Percentiles rank a stretch among this genome's conserved stretches.
phyloP scores from a whole-genome alignment of 37 sponge, comb jelly and placozoan genomes.

The Geodia barretti region DNA sequence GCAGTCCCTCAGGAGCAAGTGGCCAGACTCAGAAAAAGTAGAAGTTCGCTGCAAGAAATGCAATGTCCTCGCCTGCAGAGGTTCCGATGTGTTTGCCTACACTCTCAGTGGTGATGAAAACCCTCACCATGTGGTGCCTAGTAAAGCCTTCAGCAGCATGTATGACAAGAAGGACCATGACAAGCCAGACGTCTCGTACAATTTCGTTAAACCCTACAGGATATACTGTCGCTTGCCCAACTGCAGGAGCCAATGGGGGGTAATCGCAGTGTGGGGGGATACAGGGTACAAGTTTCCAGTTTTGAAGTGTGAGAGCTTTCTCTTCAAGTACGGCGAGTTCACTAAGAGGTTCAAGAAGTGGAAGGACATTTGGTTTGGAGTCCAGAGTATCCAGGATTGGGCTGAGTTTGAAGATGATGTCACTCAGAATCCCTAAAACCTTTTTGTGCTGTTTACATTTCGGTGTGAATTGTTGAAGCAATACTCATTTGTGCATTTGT shows the following conservation, averaged over 20 bases:
- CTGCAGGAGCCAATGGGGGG: conserved; percentile 61
- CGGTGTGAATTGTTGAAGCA: no score
- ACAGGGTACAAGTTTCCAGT: conserved; percentile 30
- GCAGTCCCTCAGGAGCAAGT: no score
- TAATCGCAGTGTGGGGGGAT: conserved; percentile 36
- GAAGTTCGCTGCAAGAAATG: conserved; percentile 52
- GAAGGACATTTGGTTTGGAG: conserved; percentile 53
- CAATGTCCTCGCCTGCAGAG: conserved; percentile 42
- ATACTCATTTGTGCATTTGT: no score
- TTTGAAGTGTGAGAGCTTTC: conserved; percentile 50
- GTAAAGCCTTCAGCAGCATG: conserved; percentile 1
- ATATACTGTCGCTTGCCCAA: conserved; percentile 30
- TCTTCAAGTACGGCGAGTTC: conserved; percentile 18
- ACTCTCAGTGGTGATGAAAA: not conserved
- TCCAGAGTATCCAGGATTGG: not conserved
- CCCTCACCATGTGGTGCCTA: conserved; percentile 50
- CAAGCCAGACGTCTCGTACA: conserved; percentile 16
- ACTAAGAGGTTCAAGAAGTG: conserved; percentile 32
- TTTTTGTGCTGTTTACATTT: no score
- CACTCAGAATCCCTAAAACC: not conserved
- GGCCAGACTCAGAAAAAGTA: conserved; percentile 22
- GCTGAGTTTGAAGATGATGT: not conserved
- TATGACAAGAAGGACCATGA: not conserved
- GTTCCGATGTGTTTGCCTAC: conserved; percentile 42
- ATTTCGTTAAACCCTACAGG: conserved; percentile 28